Evolutionary conservation across 2,113 vertebrate genomes (phyloP).

Genomic region (Alethe castanea): DNA sequence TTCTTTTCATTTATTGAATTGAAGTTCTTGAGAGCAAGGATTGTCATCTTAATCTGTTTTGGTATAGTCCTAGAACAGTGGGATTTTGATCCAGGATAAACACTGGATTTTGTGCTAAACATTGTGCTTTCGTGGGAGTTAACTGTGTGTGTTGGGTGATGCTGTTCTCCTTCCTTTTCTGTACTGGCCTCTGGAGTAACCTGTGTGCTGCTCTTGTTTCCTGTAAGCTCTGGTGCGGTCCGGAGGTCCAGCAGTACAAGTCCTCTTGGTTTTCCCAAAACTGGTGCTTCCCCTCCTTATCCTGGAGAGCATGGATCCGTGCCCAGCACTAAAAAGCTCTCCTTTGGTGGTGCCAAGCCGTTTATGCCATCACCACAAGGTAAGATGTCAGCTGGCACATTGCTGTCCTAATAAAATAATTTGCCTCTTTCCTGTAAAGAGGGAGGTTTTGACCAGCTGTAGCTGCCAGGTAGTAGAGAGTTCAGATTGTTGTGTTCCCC

Average conservation of each 20-base stretch:
- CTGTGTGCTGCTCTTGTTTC: background rate
- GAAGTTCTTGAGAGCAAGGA: background rate
- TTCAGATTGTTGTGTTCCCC: background rate
- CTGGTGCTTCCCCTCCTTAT: conserved; percentile 79
- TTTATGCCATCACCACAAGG: conserved; percentile 83
- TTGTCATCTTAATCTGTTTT: background rate
- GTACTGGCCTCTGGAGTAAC: background rate
- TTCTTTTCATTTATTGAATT: background rate
- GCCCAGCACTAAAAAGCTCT: conserved; percentile 76
- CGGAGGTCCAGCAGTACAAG: conserved; percentile 74
- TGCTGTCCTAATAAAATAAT: background rate
- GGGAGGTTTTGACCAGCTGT: background rate
- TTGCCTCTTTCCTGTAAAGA: background rate
- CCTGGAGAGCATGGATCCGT: conserved; percentile 64
- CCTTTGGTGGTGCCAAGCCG: conserved; percentile 78
- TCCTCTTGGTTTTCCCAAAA: conserved; percentile 73
- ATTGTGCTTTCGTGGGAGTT: background rate
- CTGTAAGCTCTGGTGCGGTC: conserved; percentile 72
- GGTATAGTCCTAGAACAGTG: background rate
- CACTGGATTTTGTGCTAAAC: background rate
- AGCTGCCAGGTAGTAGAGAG: background rate
- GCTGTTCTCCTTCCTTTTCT: background rate
- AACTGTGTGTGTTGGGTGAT: background rate
- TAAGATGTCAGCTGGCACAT: conserved; percentile 22
- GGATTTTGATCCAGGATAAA: background rate